Base-by-base conservation (phyloP, 2,888 invertebrate species). In the Oegoconia quadripuncta region DNA sequence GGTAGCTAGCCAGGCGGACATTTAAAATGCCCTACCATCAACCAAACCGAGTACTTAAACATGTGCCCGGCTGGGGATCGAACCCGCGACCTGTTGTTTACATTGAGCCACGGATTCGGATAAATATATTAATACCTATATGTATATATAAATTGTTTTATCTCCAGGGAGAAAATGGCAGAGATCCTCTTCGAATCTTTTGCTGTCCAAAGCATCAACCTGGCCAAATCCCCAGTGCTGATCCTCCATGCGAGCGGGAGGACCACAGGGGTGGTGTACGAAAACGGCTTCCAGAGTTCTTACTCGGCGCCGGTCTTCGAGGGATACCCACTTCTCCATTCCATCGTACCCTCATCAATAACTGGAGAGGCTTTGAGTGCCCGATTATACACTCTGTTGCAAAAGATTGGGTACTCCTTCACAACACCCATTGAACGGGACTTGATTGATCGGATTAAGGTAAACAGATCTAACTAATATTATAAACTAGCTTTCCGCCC, bases 401-500 rank as follows among this genome's bases (percentile, higher is more conserved):
- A 91, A 42, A 92, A 93, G 68, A 90, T 94, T 63, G 96, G 96
- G 55, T 96, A 95, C 87, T 93, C 93, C 44, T 95, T 96, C 90
- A 95, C 95, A 57, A 96, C 96, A 74, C 94, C 93, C 30, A 92
- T 92, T 67, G 96, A 97, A 78, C 90, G 92, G 62, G 96, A 97
- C 89, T 93, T 97, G 62, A 92, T 97, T 42, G 92, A 97, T 64
- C 93, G 94, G 77, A 96, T 97, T 74, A 97, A 97, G 90, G 97
- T 96, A 75, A n/a, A n/a, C n/a, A 93, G 93, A 94, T 94, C 82
- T 22, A 9, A 18, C 93, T 22, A 22, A 94, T 75, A 93, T 94
- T 37, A 3, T 28, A 3, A 15, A 29, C 8, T 14, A 33, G n/a
- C n/a, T n/a, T n/a, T n/a, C n/a, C n/a, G n/a, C n/a, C n/a, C n/a